A percentile compares a stretch with the other conserved stretches of the same genome.
phyloP scores from a whole-genome alignment of 30 jellyfish, hydroid and myxozoan genomes.

The Clytia hemisphaerica region DNA sequence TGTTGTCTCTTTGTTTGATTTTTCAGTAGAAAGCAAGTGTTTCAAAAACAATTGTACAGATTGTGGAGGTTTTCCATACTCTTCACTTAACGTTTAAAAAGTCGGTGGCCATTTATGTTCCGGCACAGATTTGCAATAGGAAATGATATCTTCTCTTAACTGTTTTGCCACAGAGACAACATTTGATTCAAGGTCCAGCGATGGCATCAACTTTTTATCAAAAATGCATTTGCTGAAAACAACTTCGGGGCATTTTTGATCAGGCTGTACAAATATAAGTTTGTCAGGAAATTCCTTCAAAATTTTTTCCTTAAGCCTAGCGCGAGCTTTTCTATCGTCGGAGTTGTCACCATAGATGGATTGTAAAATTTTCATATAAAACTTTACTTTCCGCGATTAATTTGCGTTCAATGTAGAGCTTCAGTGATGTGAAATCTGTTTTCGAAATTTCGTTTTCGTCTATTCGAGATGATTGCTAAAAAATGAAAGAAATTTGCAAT shows the following conservation, averaged over 20 bases:
- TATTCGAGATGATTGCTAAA: too few species aligned
- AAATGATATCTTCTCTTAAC: conserved; percentile 8
- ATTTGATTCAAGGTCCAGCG: neutral
- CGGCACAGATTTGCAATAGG: neutral
- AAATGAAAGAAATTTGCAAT: too few species aligned
- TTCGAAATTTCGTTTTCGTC: too few species aligned
- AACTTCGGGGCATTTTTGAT: conserved; percentile 20
- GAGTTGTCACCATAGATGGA: conserved; percentile 23
- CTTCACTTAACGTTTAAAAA: neutral
- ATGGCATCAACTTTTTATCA: neutral
- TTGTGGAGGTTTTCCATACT: conserved; percentile 18
- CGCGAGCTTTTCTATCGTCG: conserved; percentile 8
- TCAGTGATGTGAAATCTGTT: too few species aligned
- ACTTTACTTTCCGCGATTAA: too few species aligned
- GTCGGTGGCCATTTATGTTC: conserved; percentile 17
- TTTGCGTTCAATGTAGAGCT: too few species aligned
- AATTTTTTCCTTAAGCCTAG: conserved; percentile 5
- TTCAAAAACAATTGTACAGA: neutral
- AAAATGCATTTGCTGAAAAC: conserved; percentile 3
- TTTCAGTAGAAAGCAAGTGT: neutral
- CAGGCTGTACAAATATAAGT: conserved; percentile 8
- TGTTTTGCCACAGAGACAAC: neutral
- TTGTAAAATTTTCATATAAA: neutral
- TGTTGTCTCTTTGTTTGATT: neutral
- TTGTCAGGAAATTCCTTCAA: conserved; percentile 1